Evolutionary conservation across 2,797 vertebrate genomes (phyloP).

Genomic region (Kryptolebias ocellatus): DNA sequence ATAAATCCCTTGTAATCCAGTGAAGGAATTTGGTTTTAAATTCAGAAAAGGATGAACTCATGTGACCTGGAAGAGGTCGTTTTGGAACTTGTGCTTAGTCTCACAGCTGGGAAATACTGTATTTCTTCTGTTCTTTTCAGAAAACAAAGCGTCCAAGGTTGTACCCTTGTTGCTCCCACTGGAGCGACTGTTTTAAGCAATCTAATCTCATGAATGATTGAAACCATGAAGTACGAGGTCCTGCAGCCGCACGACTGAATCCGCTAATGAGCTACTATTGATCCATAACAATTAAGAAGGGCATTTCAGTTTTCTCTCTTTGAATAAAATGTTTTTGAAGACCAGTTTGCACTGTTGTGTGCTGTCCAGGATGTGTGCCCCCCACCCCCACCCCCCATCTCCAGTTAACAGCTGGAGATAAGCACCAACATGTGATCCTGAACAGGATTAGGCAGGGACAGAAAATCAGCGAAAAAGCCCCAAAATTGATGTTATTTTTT

Average conservation of each 20-base stretch:
- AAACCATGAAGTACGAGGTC: neutral
- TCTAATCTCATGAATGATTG: neutral
- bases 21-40: too few relatives aligned
- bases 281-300: neutral
- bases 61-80: neutral
- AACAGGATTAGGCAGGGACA: too few relatives aligned
- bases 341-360: neutral
- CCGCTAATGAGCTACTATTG: neutral
- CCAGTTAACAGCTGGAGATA: too few relatives aligned
- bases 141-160: neutral
- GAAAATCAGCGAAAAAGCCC: too few relatives aligned
- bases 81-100: neutral
- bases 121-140: neutral
- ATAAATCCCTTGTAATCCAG: too few relatives aligned
- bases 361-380: too few relatives aligned
- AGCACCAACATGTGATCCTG: too few relatives aligned
- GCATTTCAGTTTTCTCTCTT: neutral
- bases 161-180: neutral
- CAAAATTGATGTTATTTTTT: too few relatives aligned
- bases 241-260: neutral
- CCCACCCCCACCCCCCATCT: too few relatives aligned
- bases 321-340: neutral
- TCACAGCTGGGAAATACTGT: neutral
- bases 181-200: neutral
- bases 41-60: too few relatives aligned